A percentile compares a stretch with the other conserved stretches of the same genome.
phyloP scores from a whole-genome alignment of 2,113 vertebrate species.

The Arenaria interpres region DNA sequence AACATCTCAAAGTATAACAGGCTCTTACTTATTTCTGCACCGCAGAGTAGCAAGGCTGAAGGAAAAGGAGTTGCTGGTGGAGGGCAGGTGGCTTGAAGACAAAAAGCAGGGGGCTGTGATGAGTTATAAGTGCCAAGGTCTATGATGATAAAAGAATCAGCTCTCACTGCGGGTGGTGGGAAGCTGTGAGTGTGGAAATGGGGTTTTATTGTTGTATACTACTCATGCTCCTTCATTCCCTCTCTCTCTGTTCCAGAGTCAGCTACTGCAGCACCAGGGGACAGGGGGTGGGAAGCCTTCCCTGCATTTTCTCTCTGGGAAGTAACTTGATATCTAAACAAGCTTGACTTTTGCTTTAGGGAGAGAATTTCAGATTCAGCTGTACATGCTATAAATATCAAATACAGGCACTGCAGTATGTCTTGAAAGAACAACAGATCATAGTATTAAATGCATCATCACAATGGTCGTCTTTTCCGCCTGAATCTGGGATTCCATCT shows the following conservation, averaged over 20 bases:
- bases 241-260: not conserved
- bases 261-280: not conserved
- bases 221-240: not conserved
- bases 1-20: not conserved
- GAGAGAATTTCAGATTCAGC: not conserved
- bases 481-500: not conserved
- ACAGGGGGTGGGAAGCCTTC: not conserved
- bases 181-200: not conserved
- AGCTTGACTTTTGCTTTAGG: not conserved
- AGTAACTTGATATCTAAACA: not conserved
- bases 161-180: not conserved
- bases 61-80: not conserved
- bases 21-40: not conserved
- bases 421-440: not conserved
- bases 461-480: not conserved
- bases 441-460: not conserved
- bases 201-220: not conserved
- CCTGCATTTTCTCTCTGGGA: not conserved
- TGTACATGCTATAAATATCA: not conserved
- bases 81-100: not conserved
- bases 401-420: not conserved
- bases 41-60: not conserved
- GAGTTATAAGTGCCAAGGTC: not conserved
- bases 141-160: not conserved
- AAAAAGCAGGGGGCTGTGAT: not conserved